Evolutionary conservation across 2,797 vertebrate species (phyloP), one percentile per base, ranked within the genome.

Genomic region (Mormyrops boulengeri): DNA sequence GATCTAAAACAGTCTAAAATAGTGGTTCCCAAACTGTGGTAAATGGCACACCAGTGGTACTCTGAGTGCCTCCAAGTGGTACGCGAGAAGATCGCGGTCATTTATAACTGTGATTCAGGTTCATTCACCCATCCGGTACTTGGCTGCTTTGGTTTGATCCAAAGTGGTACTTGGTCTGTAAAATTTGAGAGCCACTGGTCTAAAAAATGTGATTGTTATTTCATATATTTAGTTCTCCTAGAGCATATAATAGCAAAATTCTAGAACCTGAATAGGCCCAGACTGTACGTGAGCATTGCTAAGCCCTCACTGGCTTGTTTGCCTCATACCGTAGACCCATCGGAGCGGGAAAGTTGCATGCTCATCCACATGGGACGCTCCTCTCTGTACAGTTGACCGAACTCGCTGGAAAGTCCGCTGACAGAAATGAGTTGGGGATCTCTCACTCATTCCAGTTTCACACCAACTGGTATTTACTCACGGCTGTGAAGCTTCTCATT

Each of bases 221-320:
- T 30, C 34, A 57, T 52, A 26, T 26, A 87, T 30, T n/a, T 57
- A 44, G 53, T 60, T 38, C 30, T 26, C 30, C 26, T 62, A n/a
- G 34, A 88, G 87, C 22, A 62, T 49, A 57, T 52, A 57, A 57
- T 14, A 22, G 60, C 50, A 26, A 60, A 53, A 26, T 30, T 86
- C 50, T 49, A n/a, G 89, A 47, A 19, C 34, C 30, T 89, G 49
- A 47, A 87, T 88, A 88, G 66, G 90, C 88, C 62, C 85, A 69
- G 91, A 92, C 94, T 95, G 94, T 93, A 93, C 92, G 93, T 93
- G 94, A 92, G 93, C 93, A 90, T 94, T 94, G 92, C 93, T 89
- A 90, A 92, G 91, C 85, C 90, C 89, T 52, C 77, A 91, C 89
- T 89, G 90, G 89, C 91, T 93, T 91, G 93, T 90, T 90, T 92